phyloP scores from a whole-genome alignment of 2,888 invertebrate species.

The Ophonus ardosiacus region DNA sequence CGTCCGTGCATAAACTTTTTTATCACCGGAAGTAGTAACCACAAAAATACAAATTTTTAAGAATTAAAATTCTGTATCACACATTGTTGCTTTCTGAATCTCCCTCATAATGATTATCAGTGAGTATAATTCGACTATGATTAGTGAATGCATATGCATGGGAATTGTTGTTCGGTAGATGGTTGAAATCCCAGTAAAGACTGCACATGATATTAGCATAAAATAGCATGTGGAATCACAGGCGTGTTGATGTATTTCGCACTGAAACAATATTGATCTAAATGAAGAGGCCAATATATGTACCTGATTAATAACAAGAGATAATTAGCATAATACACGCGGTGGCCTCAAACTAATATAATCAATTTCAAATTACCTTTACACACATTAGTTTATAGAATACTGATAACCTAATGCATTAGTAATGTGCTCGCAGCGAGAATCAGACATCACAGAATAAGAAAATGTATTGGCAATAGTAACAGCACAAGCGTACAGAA shows the following conservation, averaged over 20 bases:
- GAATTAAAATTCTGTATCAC: too few species aligned
- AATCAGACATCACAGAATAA: not conserved
- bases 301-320: slow-evolving; percentile 32
- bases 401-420: not conserved
- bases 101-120: not conserved
- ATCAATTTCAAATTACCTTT: slow-evolving; percentile 41
- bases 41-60: too few species aligned
- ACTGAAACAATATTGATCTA: slow-evolving; percentile 49
- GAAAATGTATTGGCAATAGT: not conserved
- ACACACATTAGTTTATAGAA: not conserved
- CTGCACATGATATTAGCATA: slow-evolving; percentile 43
- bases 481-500: too few species aligned
- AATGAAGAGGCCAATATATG: slow-evolving; percentile 32
- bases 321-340: slow-evolving; percentile 27
- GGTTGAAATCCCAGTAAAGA: slow-evolving; percentile 25
- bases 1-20: too few species aligned
- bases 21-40: too few species aligned
- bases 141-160: slow-evolving; percentile 26
- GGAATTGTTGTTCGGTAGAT: not conserved
- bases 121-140: not conserved
- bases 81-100: too few species aligned
- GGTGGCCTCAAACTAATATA: slow-evolving; percentile 18
- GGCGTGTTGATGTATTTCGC: slow-evolving; percentile 8
- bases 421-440: not conserved
- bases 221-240: slow-evolving; percentile 48